Conservation (phyloP, 2,113 vertebrate genomes). For the Myanophis thanlyinensis region DNA sequence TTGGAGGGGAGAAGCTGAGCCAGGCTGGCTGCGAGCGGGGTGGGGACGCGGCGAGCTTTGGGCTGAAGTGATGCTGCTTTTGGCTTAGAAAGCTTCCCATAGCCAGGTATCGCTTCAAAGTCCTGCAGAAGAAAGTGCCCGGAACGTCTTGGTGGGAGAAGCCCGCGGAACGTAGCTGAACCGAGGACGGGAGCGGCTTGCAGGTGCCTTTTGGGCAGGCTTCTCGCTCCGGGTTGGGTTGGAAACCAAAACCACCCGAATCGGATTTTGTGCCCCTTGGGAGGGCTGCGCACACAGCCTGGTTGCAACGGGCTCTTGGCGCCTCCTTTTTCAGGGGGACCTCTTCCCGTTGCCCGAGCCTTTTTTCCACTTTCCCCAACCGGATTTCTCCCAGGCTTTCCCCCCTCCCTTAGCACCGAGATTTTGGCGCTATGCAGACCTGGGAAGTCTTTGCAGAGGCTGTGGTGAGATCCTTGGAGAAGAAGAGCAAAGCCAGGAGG, state of each 20-base stretch:
- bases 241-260: not conserved
- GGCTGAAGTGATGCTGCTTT: not conserved
- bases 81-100: not conserved
- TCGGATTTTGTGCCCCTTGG: not conserved
- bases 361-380: not conserved
- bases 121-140: constrained; percentile 4
- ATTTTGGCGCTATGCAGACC: constrained; percentile 22
- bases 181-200: not conserved
- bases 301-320: not conserved
- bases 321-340: not conserved
- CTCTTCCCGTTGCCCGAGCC: not conserved
- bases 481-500: no score
- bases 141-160: not conserved
- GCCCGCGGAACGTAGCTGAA: not conserved
- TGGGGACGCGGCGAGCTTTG: not conserved
- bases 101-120: not conserved
- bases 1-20: not conserved
- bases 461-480: not conserved
- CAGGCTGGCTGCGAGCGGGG: not conserved
- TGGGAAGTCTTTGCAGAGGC: constrained; percentile 21
- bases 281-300: not conserved
- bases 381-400: not conserved
- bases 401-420: not conserved
- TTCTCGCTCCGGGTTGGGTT: not conserved
- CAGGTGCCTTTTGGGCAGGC: not conserved